These are phyloP conservation scores for Microplitis manilae DNA, from an alignment of 2,888 invertebrate species.

Conservation along the genomic window DNA sequence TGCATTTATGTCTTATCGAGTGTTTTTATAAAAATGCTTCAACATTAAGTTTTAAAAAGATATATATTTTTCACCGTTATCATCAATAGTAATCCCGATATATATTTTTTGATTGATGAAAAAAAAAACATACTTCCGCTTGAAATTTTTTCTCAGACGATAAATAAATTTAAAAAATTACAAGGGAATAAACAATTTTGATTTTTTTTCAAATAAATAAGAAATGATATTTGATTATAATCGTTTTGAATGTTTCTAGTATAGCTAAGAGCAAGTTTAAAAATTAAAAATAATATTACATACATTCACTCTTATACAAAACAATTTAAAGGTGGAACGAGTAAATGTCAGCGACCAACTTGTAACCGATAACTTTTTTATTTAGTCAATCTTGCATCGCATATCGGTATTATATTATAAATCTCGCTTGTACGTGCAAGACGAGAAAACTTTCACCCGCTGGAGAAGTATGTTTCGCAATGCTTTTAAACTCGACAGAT, in stretches of 20 bases:
- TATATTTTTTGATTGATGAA: not conserved
- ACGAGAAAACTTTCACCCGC: slow-evolving; percentile 50
- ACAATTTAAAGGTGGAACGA: slow-evolving; percentile 10
- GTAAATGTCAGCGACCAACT: slow-evolving; percentile 28
- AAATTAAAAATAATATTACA: not conserved
- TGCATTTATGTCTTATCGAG: not conserved
- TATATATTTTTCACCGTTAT: not conserved
- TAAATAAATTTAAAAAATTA: not conserved
- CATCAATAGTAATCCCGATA: not conserved
- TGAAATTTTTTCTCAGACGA: not conserved
- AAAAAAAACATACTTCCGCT: not conserved
- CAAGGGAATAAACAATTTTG: no score
- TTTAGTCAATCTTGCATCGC: slow-evolving; percentile 10
- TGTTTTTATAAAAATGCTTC: not conserved
- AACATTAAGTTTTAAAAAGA: not conserved
- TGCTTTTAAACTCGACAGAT: slow-evolving; percentile 21
- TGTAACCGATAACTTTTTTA: not conserved
- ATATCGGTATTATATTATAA: not conserved
- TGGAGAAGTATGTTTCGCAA: slow-evolving; percentile 41
- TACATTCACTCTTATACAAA: not conserved
- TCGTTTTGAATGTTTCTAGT: not conserved
- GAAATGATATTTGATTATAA: not conserved
- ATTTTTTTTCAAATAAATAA: no score
- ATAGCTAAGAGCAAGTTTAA: not conserved
- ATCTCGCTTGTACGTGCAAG: slow-evolving; percentile 18